These are phyloP conservation scores for Beris chalybata DNA, from an alignment of 2,888 invertebrate species.

Conservation along the genomic window DNA sequence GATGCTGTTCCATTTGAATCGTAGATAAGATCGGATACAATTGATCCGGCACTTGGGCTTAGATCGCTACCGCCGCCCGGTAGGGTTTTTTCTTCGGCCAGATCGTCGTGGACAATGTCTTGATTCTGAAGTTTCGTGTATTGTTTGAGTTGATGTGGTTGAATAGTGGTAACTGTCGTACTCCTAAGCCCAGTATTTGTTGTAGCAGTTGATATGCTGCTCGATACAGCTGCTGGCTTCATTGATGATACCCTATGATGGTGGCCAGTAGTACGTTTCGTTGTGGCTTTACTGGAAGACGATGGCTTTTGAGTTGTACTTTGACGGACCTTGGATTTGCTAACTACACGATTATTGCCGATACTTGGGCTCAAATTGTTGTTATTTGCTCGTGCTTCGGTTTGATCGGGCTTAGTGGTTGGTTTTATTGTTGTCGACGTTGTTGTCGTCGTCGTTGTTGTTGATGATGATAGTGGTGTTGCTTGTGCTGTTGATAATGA, in stretches of 20 bases:
- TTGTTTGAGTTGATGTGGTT: slow-evolving; percentile 32
- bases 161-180: slow-evolving; percentile 31
- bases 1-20: slow-evolving; percentile 54
- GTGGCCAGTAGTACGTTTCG: not conserved
- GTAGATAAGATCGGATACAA: slow-evolving; percentile 48
- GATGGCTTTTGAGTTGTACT: slow-evolving; percentile 17
- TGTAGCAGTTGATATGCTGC: slow-evolving; percentile 13
- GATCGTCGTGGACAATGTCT: slow-evolving; percentile 19
- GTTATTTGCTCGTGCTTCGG: slow-evolving; percentile 18
- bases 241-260: not conserved
- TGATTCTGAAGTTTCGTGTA: slow-evolving; percentile 5
- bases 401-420: not conserved
- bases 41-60: slow-evolving; percentile 34
- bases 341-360: slow-evolving; percentile 2
- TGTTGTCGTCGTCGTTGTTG: slow-evolving; percentile 5
- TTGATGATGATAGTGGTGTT: slow-evolving; percentile 27
- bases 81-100: slow-evolving; percentile 5
- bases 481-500: slow-evolving; percentile 46
- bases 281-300: slow-evolving; percentile 2
- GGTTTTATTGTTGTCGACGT: slow-evolving; percentile 10
- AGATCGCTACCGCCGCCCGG: not conserved
- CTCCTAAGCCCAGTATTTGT: slow-evolving; percentile 17
- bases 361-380: slow-evolving; percentile 13
- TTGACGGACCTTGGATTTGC: slow-evolving; percentile 5
- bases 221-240: slow-evolving; percentile 1